Percentiles rank a stretch among this genome's conserved stretches.
phyloP scores from a whole-genome alignment of 35 echinoderm and acorn worm species.

The Lytechinus pictus region DNA sequence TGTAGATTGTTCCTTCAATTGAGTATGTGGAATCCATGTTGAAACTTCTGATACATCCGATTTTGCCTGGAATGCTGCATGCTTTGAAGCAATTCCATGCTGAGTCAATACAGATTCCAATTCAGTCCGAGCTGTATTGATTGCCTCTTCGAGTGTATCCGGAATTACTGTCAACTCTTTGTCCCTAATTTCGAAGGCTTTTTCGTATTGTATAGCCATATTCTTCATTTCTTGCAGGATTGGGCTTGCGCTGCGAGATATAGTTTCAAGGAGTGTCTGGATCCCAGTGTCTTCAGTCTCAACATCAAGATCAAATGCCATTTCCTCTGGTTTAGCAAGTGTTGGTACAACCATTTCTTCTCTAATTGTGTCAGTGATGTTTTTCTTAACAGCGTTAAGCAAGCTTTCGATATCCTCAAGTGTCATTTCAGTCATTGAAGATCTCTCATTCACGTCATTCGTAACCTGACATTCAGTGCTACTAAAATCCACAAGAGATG shows the following conservation, averaged over 20 bases:
- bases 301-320: slow-evolving; percentile 5
- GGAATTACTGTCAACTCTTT: slow-evolving; percentile 43
- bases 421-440: slow-evolving; percentile 55
- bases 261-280: slow-evolving; percentile 52
- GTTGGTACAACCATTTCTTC: slow-evolving; percentile 49
- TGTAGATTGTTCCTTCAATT: neutral
- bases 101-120: slow-evolving; percentile 32
- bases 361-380: neutral
- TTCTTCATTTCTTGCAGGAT: slow-evolving; percentile 64
- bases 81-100: slow-evolving; percentile 29
- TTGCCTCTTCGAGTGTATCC: slow-evolving; percentile 53
- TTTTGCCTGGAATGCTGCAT: slow-evolving; percentile 24
- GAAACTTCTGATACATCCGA: slow-evolving; percentile 34
- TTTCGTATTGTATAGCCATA: slow-evolving; percentile 51
- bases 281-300: slow-evolving; percentile 40
- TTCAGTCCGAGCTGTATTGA: slow-evolving; percentile 38
- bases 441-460: neutral
- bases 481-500: neutral
- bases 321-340: slow-evolving; percentile 36
- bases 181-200: slow-evolving; percentile 42
- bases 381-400: slow-evolving; percentile 28
- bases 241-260: slow-evolving; percentile 53
- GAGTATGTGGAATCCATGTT: neutral
- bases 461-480: slow-evolving; percentile 10
- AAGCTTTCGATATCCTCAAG: slow-evolving; percentile 59